These are phyloP conservation scores for Gerris lacustris DNA, from an alignment of 2,888 invertebrate species.

Conservation along the genomic window DNA sequence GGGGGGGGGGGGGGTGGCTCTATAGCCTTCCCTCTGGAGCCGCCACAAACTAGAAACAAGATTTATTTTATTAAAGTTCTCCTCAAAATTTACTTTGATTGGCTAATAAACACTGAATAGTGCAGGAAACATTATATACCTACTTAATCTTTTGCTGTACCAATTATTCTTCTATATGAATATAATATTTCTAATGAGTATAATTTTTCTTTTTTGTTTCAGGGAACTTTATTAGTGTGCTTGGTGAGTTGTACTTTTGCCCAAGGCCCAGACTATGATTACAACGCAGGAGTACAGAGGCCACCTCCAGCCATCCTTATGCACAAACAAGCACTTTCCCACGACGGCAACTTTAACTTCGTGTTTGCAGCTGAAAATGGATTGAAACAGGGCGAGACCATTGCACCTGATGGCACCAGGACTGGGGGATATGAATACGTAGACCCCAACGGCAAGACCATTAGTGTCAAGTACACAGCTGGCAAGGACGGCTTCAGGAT, in stretches of 20 bases:
- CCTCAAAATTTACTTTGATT: too few species aligned
- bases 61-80: too few species aligned
- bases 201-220: constrained; percentile 1
- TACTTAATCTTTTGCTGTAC: too few species aligned
- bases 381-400: constrained; percentile 52
- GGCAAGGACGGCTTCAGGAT: constrained; percentile 41
- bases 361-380: constrained; percentile 58
- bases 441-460: constrained; percentile 51
- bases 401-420: constrained; percentile 53
- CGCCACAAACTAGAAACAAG: too few species aligned
- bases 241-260: constrained; percentile 13
- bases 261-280: constrained; percentile 18
- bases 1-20: too few species aligned
- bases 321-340: constrained; percentile 50
- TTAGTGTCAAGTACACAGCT: constrained; percentile 48
- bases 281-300: constrained; percentile 32
- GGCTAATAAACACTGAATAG: too few species aligned
- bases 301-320: constrained; percentile 45
- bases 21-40: too few species aligned
- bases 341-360: constrained; percentile 55
- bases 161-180: too few species aligned
- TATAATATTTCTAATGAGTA: not conserved
- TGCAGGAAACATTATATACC: too few species aligned
- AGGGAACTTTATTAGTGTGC: constrained; percentile 17
- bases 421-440: constrained; percentile 53